phyloP scores from a whole-genome alignment of 2,797 vertebrate genomes.

The Peromyscus melanophrys region DNA sequence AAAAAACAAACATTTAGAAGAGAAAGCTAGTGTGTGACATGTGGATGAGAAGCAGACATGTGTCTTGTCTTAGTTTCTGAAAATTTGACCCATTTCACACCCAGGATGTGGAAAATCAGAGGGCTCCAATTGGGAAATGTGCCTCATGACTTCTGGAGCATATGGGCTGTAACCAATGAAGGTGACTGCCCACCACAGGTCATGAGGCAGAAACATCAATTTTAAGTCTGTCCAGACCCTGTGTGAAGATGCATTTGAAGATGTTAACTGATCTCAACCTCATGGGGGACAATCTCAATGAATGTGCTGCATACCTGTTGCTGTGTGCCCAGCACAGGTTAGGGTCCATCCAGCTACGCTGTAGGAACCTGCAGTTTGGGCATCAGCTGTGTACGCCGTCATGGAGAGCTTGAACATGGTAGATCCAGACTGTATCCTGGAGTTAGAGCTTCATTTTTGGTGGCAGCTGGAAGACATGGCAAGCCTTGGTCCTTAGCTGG shows the following conservation, averaged over 20 bases:
- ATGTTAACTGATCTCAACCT: background rate
- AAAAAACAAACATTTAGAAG: background rate
- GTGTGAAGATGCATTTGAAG: background rate
- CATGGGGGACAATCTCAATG: background rate
- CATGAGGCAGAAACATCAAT: background rate
- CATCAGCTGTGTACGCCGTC: background rate
- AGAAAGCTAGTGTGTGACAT: background rate
- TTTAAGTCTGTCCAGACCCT: background rate
- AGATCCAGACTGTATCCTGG: background rate
- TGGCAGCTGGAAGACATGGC: background rate
- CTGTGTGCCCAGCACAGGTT: background rate
- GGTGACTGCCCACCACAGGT: background rate
- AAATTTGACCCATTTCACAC: background rate
- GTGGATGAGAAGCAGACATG: background rate
- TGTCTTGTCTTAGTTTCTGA: background rate
- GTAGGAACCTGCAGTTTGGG: background rate
- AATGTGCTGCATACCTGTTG: background rate
- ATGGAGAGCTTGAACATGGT: background rate
- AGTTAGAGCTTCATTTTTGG: background rate
- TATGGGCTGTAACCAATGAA: background rate
- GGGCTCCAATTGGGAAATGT: background rate
- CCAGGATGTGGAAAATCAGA: background rate
- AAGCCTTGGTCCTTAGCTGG: background rate
- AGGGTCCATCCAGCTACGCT: background rate
- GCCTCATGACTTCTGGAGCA: background rate